These are phyloP conservation scores for Dipodomys stephensi DNA, from an alignment of 2,113 vertebrate genomes.

Conservation along the genomic window DNA sequence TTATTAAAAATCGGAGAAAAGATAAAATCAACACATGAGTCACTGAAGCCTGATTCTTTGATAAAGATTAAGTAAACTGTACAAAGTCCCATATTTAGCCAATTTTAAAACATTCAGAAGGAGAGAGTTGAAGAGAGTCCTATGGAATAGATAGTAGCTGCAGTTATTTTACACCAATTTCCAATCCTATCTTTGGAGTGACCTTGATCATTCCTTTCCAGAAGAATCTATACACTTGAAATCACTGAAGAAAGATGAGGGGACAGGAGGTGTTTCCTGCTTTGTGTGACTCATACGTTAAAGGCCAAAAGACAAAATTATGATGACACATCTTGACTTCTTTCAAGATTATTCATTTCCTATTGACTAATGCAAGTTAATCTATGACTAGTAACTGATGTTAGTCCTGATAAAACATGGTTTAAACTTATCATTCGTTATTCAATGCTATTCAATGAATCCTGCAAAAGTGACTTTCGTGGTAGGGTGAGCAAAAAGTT, in stretches of 20 bases:
- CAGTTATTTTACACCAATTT: background rate
- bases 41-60: background rate
- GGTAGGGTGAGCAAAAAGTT: background rate
- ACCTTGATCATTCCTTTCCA: background rate
- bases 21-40: conserved; percentile 10
- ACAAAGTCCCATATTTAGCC: background rate
- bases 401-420: background rate
- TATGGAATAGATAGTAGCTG: background rate
- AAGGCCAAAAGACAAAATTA: conserved; percentile 7
- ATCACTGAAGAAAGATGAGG: background rate
- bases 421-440: conserved; percentile 16
- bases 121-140: background rate
- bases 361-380: background rate
- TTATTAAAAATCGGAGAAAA: background rate
- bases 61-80: background rate
- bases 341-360: background rate
- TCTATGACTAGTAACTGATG: conserved; percentile 12
- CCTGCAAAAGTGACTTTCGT: background rate
- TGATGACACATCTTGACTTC: background rate
- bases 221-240: background rate
- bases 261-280: background rate
- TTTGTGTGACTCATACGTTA: background rate
- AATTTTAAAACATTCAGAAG: background rate
- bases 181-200: background rate
- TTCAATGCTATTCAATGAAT: background rate